phyloP scores from a whole-genome alignment of 1,140 invertebrate species.

The Euglossa dilemma region DNA sequence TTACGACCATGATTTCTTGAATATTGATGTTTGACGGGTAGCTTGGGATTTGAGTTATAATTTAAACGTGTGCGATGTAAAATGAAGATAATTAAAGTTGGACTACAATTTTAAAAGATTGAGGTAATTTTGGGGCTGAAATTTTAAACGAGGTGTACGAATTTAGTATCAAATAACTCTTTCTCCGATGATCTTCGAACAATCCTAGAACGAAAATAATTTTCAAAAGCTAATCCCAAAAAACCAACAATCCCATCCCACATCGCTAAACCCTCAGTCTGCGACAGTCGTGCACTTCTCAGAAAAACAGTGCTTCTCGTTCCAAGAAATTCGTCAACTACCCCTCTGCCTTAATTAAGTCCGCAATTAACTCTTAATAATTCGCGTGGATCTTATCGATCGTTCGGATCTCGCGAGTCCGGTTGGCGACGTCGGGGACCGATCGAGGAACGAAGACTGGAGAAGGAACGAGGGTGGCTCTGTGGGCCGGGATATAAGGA shows the following conservation, averaged over 20 bases:
- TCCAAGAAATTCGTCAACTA: slow-evolving; percentile 22
- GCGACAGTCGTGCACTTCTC: background rate
- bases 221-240: background rate
- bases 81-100: no score
- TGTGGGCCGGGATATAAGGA: background rate
- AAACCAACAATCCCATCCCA: background rate
- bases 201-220: no score
- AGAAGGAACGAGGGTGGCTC: no score
- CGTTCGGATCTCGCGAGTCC: slow-evolving; percentile 57
- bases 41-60: no score
- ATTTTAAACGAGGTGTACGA: no score
- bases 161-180: no score
- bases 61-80: no score
- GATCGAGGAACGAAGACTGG: slow-evolving; percentile 19
- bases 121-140: no score
- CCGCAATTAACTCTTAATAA: slow-evolving; percentile 74
- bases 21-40: no score
- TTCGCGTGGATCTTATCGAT: slow-evolving; percentile 67
- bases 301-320: background rate
- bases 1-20: no score
- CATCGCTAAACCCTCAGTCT: background rate
- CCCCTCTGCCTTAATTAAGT: slow-evolving; percentile 68
- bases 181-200: no score
- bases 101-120: no score
- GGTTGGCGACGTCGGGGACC: background rate